Conservation (phyloP, 2,113 vertebrate species). For the Lates calcarifer region DNA sequence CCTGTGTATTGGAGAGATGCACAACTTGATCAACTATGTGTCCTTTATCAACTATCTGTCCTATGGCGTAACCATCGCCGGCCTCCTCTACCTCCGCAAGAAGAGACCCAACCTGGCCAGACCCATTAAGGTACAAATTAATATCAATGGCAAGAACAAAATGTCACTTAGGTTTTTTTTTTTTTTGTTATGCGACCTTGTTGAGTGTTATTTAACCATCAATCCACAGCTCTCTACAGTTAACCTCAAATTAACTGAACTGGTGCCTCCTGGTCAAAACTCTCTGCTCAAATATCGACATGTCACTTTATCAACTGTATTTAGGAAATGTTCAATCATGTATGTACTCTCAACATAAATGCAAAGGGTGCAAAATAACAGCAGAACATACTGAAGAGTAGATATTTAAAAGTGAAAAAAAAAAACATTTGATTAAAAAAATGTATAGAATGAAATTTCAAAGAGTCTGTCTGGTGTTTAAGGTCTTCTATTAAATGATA, state of each 20-base stretch:
- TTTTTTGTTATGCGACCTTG: not conserved
- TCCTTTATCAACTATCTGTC: conserved; percentile 99
- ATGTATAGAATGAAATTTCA: too few species aligned
- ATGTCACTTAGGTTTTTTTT: not conserved
- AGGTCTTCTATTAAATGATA: too few species aligned
- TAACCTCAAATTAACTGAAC: too few species aligned
- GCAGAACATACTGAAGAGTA: not conserved
- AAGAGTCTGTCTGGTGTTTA: too few species aligned
- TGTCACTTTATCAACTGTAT: not conserved
- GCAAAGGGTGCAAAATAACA: not conserved
- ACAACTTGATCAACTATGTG: conserved; percentile 98
- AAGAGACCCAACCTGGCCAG: conserved; percentile 91
- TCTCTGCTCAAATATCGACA: not conserved
- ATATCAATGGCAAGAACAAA: not conserved
- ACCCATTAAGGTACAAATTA: conserved; percentile 94
- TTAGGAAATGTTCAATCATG: not conserved
- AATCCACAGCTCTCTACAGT: not conserved
- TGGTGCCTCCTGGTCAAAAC: too few species aligned
- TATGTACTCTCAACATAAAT: not conserved
- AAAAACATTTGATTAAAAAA: too few species aligned
- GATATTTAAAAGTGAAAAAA: not conserved
- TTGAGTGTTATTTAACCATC: not conserved
- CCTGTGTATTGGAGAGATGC: conserved; percentile 96
- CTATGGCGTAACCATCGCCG: conserved; percentile 96
- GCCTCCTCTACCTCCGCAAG: conserved; percentile 93